Evolutionary conservation across 2,797 vertebrate genomes (phyloP).

Genomic region (Mallotus villosus): DNA sequence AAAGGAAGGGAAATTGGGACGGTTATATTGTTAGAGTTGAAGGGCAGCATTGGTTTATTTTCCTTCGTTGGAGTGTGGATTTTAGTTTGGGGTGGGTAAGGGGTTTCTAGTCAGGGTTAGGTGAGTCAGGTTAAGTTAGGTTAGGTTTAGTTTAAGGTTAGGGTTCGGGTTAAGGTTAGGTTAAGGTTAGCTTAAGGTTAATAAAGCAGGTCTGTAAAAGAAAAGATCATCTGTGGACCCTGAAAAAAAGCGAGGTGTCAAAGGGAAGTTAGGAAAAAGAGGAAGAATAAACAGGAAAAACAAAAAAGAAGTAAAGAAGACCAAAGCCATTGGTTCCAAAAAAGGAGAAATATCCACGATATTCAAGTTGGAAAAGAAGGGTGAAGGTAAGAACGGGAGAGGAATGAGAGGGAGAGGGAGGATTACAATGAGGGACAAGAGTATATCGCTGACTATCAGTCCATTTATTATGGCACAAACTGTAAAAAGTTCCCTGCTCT

Average conservation of each 20-base stretch:
- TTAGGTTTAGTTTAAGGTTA: constrained; percentile 37
- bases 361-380: neutral
- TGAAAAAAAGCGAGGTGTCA: constrained; percentile 24
- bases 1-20: constrained; percentile 48
- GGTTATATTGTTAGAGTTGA: constrained; percentile 75
- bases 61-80: constrained; percentile 53
- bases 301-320: neutral
- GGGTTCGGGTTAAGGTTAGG: constrained; percentile 57
- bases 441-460: neutral
- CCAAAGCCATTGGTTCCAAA: constrained; percentile 25
- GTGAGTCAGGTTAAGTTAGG: constrained; percentile 13
- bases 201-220: constrained; percentile 80
- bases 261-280: constrained; percentile 23
- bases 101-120: constrained; percentile 59
- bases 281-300: constrained; percentile 1
- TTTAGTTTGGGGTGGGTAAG: constrained; percentile 46
- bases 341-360: neutral
- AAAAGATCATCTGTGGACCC: constrained; percentile 42
- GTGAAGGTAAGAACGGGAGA: neutral
- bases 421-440: neutral
- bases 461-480: neutral
- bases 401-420: neutral
- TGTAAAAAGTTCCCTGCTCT: no score
- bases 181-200: constrained; percentile 71
- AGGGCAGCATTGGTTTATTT: constrained; percentile 74